Conservation (phyloP, 1,140 invertebrate species). For the Cataglyphis hispanica region DNA sequence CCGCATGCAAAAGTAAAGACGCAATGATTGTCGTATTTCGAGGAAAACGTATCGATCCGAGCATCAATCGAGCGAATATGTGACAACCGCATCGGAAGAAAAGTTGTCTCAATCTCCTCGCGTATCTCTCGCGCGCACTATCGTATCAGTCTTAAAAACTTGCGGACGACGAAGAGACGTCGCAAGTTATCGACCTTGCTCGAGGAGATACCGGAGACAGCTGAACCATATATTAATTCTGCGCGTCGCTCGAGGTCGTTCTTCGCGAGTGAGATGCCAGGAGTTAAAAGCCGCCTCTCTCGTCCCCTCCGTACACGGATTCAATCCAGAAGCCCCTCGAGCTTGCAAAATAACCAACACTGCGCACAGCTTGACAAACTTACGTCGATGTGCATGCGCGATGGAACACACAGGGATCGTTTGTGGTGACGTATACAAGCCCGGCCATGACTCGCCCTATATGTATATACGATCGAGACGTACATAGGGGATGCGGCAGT, state of each 20-base stretch:
- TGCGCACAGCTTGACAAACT: conserved; percentile 56
- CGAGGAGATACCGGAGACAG: conserved; percentile 50
- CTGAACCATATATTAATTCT: conserved; percentile 57
- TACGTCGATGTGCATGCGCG: conserved; percentile 55
- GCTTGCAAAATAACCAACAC: conserved; percentile 63
- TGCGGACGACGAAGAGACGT: conserved; percentile 11
- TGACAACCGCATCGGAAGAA: not conserved
- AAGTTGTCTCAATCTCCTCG: not conserved
- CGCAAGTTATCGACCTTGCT: conserved; percentile 35
- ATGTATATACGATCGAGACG: conserved; percentile 14
- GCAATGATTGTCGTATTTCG: not conserved
- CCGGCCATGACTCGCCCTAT: conserved; percentile 1
- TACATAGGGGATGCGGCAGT: conserved; percentile 21
- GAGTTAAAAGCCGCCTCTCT: conserved; percentile 57
- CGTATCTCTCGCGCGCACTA: conserved; percentile 27
- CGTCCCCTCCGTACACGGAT: conserved; percentile 26
- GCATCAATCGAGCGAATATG: not conserved
- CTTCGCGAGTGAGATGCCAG: conserved; percentile 35
- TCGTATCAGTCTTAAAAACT: conserved; percentile 13
- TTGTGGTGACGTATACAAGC: conserved; percentile 31
- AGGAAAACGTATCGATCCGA: not conserved
- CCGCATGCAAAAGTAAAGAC: not conserved
- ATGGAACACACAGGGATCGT: not conserved
- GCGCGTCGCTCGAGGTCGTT: conserved; percentile 40
- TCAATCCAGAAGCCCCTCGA: conserved; percentile 62